Base-by-base conservation (phyloP, 1,140 invertebrate genomes). In the Eupristina koningsbergeri region DNA sequence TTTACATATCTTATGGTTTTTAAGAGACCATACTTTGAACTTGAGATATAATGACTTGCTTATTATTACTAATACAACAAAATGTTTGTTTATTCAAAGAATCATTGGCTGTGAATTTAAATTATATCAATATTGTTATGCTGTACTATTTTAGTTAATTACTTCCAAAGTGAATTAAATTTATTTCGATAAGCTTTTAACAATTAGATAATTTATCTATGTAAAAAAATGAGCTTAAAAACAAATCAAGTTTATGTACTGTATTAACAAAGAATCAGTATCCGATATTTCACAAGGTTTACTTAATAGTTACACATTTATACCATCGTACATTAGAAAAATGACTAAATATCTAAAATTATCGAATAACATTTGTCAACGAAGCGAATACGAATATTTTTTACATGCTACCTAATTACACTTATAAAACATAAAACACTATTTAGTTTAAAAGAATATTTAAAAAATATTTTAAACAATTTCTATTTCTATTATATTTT, bases 31-130 rank as follows among this genome's bases (percentile, higher is more conserved):
- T 58, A 7, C 22, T 9, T 3, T 58, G 26, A 2, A 3, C 22
- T 58, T 22, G 3, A 34, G 31, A 67, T n/a, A 34, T 19, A 13
- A 34, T 34, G 19, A 34, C 2, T 5, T 34, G 15, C 9, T 50
- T 50, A 17, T 67, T 67, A 34, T 67, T 67, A 67, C 13, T 71
- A 41, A 19, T n/a, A 74, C 71, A 31, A 58, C 9, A 58, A 58
- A 58, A 26, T 58, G 22, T 58, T 58, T 58, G 8, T 50, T 58
- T 64, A 39, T 58, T 61, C 17, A 78, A 78, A 64, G 19, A 69
- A 77, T 22, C 45, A 83, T 82, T 77, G 81, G 81, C 81, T 82
- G 81, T 82, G 81, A 82, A 77, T 63, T 13, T 31, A 77, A 78
- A 83, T 83, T 71, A 45, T 61, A 45, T 36, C 45, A 61, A 73